Evolutionary conservation across 2,797 vertebrate species (phyloP).

Genomic region (Staurois parvus): DNA sequence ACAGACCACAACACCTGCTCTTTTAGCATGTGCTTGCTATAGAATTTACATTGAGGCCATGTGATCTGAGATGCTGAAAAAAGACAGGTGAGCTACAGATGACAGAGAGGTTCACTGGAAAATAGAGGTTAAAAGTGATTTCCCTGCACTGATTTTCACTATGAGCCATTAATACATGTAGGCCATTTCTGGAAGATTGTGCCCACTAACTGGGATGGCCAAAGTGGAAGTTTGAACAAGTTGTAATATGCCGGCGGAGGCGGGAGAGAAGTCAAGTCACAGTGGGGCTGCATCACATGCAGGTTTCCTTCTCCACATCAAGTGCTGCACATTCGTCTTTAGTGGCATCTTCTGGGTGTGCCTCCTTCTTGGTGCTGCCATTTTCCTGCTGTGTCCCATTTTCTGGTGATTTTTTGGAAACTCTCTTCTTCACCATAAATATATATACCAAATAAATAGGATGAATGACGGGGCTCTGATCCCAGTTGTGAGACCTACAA

Average conservation of each 20-base stretch:
- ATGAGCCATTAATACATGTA: too few species aligned
- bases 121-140: too few species aligned
- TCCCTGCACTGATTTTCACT: too few species aligned
- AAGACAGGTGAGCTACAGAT: too few species aligned
- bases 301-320: slow-evolving; percentile 26
- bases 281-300: slow-evolving; percentile 4
- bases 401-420: not conserved
- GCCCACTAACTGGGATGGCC: too few species aligned
- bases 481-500: slow-evolving; percentile 40
- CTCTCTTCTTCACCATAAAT: slow-evolving; percentile 28
- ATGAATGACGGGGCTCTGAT: slow-evolving; percentile 24
- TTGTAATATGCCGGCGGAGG: not conserved
- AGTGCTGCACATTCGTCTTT: not conserved
- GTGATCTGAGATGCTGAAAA: too few species aligned
- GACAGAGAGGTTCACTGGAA: too few species aligned
- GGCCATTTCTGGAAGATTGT: too few species aligned
- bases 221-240: not conserved
- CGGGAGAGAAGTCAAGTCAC: not conserved
- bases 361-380: not conserved
- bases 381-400: not conserved
- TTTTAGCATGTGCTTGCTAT: too few species aligned
- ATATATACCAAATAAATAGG: slow-evolving; percentile 34
- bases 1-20: too few species aligned
- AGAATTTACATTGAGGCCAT: too few species aligned
- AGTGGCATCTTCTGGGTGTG: not conserved